Percentiles rank a stretch among this genome's conserved stretches.
Evolutionary conservation across 2,113 vertebrate genomes (phyloP).

Genomic region (Cyrtonyx montezumae): DNA sequence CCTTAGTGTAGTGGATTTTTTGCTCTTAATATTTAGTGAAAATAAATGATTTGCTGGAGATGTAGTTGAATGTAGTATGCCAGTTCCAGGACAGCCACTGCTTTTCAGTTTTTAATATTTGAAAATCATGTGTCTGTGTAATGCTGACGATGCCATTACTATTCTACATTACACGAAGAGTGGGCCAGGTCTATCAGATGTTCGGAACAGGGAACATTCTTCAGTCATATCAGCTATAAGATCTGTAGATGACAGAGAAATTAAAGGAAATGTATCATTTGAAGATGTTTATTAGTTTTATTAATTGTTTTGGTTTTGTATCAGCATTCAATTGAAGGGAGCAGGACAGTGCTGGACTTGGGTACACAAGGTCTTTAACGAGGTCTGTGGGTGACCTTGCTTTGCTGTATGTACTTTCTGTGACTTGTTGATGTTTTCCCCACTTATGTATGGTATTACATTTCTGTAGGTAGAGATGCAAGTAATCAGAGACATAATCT

Average conservation of each 20-base stretch:
- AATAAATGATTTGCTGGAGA: not conserved
- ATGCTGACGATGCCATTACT: not conserved
- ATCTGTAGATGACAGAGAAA: not conserved
- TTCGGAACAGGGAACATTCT: not conserved
- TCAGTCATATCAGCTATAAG: not conserved
- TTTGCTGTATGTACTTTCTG: not conserved
- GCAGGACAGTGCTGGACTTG: not conserved
- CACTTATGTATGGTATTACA: fast-evolving
- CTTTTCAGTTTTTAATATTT: not conserved
- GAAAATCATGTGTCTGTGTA: not conserved
- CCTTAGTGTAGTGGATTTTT: not conserved
- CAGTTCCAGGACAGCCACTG: fast-evolving
- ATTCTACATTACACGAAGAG: not conserved
- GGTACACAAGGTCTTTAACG: not conserved
- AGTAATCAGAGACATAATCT: not conserved
- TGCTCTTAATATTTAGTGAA: not conserved
- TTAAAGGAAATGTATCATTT: not conserved
- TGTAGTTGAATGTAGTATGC: not conserved
- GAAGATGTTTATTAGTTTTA: not conserved
- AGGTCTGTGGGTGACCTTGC: not conserved
- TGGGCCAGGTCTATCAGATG: not conserved
- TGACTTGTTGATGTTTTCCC: not conserved
- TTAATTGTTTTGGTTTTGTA: not conserved
- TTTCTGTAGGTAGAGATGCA: not conserved
- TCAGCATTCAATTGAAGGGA: not conserved